Evolutionary conservation across 2,113 vertebrate species (phyloP).

Genomic region (Caranx ignobilis): DNA sequence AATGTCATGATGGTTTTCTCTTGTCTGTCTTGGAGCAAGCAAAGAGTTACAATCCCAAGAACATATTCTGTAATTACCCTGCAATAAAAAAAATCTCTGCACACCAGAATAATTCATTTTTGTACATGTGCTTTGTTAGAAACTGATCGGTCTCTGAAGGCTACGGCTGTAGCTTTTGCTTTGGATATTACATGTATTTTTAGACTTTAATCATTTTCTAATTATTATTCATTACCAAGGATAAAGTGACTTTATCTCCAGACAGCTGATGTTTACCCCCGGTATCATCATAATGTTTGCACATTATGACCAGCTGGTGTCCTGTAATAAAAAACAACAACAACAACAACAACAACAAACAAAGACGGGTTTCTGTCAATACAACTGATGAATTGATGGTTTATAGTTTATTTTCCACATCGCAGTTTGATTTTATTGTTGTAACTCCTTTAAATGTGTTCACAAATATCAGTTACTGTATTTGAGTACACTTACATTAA

Average conservation of each 20-base stretch:
- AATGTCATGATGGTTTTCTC: constrained; percentile 13
- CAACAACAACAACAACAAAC: too few relatives aligned
- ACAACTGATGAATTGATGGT: neutral
- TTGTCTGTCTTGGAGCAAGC: constrained; percentile 13
- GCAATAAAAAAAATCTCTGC: constrained; percentile 3
- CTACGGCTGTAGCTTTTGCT: neutral
- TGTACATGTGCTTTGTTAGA: neutral
- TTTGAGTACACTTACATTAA: neutral
- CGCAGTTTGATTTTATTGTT: neutral
- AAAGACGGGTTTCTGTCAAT: neutral
- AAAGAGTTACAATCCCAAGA: constrained; percentile 1
- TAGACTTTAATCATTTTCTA: neutral
- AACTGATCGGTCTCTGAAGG: neutral
- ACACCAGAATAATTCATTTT: constrained; percentile 9
- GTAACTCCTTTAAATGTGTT: neutral
- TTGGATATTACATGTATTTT: neutral
- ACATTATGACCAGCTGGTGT: neutral
- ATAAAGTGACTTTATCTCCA: neutral
- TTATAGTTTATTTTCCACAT: neutral
- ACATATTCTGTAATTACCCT: constrained; percentile 3
- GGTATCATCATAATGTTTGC: neutral
- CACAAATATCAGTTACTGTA: neutral
- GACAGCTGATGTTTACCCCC: neutral
- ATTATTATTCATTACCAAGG: neutral
- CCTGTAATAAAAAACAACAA: neutral